phyloP scores from a whole-genome alignment of 2,888 invertebrate species.

The Polydrusus pterygomalis region DNA sequence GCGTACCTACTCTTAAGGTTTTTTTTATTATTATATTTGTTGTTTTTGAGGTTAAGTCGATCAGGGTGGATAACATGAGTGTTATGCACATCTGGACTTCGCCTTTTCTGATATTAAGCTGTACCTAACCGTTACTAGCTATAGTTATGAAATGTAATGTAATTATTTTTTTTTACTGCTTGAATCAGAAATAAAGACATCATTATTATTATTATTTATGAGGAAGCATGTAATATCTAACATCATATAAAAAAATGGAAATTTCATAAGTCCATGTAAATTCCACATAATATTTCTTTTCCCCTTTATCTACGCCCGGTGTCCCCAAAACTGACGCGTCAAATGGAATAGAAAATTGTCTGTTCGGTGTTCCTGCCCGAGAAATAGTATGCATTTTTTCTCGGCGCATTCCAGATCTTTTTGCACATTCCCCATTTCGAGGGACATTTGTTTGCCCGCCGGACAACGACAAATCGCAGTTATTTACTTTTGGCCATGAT shows the following conservation, averaged over 20 bases:
- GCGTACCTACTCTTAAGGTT: no score
- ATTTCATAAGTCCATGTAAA: background rate
- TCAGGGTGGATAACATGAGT: no score
- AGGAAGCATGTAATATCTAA: background rate
- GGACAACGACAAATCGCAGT: slow-evolving; percentile 73
- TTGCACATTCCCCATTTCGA: slow-evolving; percentile 70
- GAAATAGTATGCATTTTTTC: slow-evolving; percentile 70
- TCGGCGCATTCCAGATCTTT: slow-evolving; percentile 70
- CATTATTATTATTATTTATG: no score
- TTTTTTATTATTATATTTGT: no score
- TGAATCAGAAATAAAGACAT: no score
- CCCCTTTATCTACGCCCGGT: slow-evolving; percentile 34
- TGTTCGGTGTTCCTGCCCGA: slow-evolving; percentile 65
- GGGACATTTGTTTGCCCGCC: slow-evolving; percentile 66
- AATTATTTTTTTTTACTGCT: no score
- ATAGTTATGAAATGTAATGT: no score
- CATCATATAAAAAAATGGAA: background rate
- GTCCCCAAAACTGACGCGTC: slow-evolving; percentile 68
- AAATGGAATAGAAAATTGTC: slow-evolving; percentile 74
- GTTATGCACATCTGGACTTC: no score
- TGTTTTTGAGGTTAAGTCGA: no score
- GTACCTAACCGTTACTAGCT: no score
- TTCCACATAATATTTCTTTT: slow-evolving; percentile 21
- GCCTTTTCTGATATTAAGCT: no score
- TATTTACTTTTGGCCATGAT: slow-evolving; percentile 72